Evolutionary conservation across 2,797 vertebrate species (phyloP), one percentile per base, ranked within the genome.

Genomic region (Geotrypetes seraphini): DNA sequence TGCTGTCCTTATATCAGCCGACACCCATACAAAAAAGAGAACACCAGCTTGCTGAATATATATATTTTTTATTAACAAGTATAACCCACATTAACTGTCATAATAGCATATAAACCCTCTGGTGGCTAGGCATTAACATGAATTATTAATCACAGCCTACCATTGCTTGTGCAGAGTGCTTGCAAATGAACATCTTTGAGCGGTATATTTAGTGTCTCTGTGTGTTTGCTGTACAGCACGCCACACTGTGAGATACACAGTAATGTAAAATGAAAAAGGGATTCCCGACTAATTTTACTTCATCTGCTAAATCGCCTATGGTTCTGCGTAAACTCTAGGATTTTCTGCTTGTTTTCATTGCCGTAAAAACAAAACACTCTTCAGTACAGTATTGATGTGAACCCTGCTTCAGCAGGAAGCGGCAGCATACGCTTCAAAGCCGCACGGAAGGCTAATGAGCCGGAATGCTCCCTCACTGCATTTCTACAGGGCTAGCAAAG

Each of bases 121-220:
- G 15, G 23, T 24, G 19, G 60, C 12, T 22, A 41, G 30, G 17
- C 43, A 50, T 54, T 36, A 21, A 12, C 12, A 48, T 12, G 6
- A 62, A 39, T 51, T 43, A 57, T 34, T 39, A 35, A 53, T 22
- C 13, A 26, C 39, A 44, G 19, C 12, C 12, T 24, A 22, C 4
- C n/a, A 32, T 7, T 18, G 22, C 23, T 19, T 25, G 16, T n/a
- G 10, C 5, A 16, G 13, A 44, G 26, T 19, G 3, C 25, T 39
- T 42, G 10, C 11, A 38, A 57, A 34, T 3, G 5, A 49, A 8
- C 8, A 21, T 19, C 36, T 31, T 46, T 27, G 41, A 37, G 24
- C 8, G 27, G n/a, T 20, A 22, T 37, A 24, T 11, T 33, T 27
- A 13, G 10, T 13, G 15, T 11, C 28, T 7, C 7, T 12, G 20